A percentile compares a stretch with the other conserved stretches of the same genome.
These are phyloP conservation scores for Ammodytes marinus DNA, from an alignment of 2,113 vertebrate genomes.

Conservation along the genomic window DNA sequence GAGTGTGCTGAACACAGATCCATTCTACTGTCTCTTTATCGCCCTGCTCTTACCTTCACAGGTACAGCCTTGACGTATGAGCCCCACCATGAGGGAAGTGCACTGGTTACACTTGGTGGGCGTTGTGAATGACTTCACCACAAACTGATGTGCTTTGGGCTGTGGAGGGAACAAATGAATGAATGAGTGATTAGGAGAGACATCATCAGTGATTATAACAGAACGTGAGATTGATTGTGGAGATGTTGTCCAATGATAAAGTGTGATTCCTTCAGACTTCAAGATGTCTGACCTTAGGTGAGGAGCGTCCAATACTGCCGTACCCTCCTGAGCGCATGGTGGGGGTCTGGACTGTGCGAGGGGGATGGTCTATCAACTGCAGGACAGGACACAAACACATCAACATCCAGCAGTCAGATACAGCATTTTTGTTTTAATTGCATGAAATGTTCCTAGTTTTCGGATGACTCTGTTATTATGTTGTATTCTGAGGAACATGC, in stretches of 20 bases:
- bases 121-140: constrained; percentile 94
- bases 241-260: background rate
- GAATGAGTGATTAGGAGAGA: constrained; percentile 8
- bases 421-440: background rate
- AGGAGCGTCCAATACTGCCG: constrained; percentile 89
- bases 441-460: background rate
- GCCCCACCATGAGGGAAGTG: constrained; percentile 98
- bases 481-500: background rate
- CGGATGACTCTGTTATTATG: background rate
- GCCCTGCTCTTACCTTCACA: constrained; percentile 92
- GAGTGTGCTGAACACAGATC: background rate
- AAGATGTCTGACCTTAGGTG: constrained; percentile 87
- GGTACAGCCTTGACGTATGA: constrained; percentile 97
- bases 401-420: constrained; percentile 6
- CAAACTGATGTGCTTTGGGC: constrained; percentile 98
- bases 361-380: constrained; percentile 90
- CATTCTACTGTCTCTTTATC: background rate
- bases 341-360: constrained; percentile 90
- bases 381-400: constrained; percentile 7
- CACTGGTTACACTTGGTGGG: constrained; percentile 98
- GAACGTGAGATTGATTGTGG: background rate
- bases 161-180: constrained; percentile 65
- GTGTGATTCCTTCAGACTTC: background rate
- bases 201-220: background rate
- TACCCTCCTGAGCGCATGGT: constrained; percentile 91